Conservation (phyloP, 2,113 vertebrate species). For the Triplophysa rosa region DNA sequence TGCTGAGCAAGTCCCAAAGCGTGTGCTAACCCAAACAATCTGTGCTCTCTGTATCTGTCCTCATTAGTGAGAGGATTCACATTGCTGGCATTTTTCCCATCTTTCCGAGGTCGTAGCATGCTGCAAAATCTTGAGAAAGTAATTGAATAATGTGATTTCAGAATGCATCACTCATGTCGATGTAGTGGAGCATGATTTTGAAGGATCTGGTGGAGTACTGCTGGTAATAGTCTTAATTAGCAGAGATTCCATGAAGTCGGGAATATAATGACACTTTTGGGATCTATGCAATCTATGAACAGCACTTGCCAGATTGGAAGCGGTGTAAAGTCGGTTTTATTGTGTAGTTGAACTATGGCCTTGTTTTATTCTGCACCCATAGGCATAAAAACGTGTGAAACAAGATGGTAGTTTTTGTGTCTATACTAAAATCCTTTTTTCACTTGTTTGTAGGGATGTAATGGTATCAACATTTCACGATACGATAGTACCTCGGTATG, state of each 20-base stretch:
- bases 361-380: not conserved
- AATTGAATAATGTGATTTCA: not conserved
- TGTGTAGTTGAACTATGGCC: constrained; percentile 3
- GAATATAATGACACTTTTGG: not conserved
- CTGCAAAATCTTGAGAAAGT: not conserved
- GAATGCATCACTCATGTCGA: not conserved
- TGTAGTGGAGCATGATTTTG: not conserved
- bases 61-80: constrained; percentile 15
- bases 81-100: constrained; percentile 17
- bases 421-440: not conserved
- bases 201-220: not conserved
- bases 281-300: no score
- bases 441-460: not conserved
- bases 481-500: no score
- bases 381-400: not conserved
- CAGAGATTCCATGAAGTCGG: not conserved
- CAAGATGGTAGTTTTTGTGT: not conserved
- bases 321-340: not conserved
- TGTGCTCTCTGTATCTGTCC: not conserved
- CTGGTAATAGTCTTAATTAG: constrained; percentile 34
- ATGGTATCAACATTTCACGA: no score
- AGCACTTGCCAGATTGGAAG: not conserved
- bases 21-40: not conserved
- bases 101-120: not conserved
- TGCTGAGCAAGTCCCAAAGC: not conserved